Evolutionary conservation across 2,797 vertebrate species (phyloP).

Genomic region (Poeciliopsis paucimaculata): DNA sequence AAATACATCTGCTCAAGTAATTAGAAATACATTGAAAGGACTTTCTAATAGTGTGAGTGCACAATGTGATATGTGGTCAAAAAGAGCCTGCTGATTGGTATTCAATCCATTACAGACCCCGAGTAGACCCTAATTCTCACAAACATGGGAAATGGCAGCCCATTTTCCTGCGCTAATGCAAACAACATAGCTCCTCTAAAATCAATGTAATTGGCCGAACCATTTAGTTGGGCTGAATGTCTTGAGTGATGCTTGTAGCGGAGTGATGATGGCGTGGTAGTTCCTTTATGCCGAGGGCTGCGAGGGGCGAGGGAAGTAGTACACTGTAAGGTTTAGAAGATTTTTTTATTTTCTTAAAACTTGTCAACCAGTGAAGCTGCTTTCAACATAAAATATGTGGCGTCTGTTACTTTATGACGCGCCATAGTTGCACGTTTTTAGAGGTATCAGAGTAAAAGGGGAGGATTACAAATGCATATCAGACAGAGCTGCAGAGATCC

Average conservation of each 20-base stretch:
- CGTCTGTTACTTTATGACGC: background rate
- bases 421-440: background rate
- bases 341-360: conserved; percentile 14
- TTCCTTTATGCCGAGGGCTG: conserved; percentile 32
- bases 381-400: background rate
- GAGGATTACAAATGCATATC: background rate
- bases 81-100: conserved; percentile 43
- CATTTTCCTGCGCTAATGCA: conserved; percentile 71
- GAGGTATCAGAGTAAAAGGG: background rate
- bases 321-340: conserved; percentile 9
- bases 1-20: conserved; percentile 32
- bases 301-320: conserved; percentile 13
- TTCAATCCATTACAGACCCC: conserved; percentile 50
- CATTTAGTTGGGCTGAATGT: conserved; percentile 65
- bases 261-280: conserved; percentile 40
- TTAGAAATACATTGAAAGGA: conserved; percentile 42
- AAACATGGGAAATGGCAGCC: conserved; percentile 62
- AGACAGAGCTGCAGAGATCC: background rate
- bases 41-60: conserved; percentile 39
- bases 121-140: conserved; percentile 53
- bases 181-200: conserved; percentile 67
- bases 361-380: background rate
- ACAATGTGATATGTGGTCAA: conserved; percentile 29
- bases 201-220: conserved; percentile 68
- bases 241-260: conserved; percentile 46